A percentile compares a stretch with the other conserved stretches of the same genome.
These are phyloP conservation scores for Cydia splendana DNA, from an alignment of 1,140 invertebrate genomes.

Conservation along the genomic window DNA sequence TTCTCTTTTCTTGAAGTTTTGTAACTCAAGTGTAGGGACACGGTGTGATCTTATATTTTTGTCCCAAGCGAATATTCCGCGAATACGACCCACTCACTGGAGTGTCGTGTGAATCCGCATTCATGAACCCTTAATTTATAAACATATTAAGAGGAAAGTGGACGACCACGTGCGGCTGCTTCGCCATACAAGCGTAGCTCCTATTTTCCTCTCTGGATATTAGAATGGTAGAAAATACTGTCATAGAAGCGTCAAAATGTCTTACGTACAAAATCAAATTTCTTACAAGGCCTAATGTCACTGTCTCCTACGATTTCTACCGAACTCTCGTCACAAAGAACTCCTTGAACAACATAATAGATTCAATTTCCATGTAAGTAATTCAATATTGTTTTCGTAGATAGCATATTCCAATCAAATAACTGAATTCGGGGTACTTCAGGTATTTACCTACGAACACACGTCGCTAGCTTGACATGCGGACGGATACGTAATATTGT, in stretches of 20 bases:
- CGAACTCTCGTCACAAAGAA: not conserved
- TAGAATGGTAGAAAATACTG: too few species aligned
- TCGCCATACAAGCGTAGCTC: too few species aligned
- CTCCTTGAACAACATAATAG: not conserved
- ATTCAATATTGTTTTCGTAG: not conserved
- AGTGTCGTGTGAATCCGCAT: too few species aligned
- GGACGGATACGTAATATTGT: not conserved
- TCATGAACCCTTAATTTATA: too few species aligned
- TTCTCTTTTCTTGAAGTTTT: not conserved
- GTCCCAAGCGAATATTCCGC: too few species aligned
- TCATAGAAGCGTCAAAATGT: too few species aligned
- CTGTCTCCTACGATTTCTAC: not conserved
- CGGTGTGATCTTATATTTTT: too few species aligned
- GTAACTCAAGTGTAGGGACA: too few species aligned
- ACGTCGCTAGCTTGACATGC: not conserved
- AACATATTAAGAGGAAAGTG: too few species aligned
- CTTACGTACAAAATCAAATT: not conserved
- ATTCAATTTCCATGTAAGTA: constrained; percentile 13
- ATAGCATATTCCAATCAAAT: not conserved
- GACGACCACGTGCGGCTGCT: too few species aligned
- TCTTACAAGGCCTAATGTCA: not conserved
- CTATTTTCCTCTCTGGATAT: too few species aligned
- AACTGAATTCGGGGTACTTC: not conserved
- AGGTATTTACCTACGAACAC: not conserved
- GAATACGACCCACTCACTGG: too few species aligned